Percentiles rank a stretch among this genome's conserved stretches.
Evolutionary conservation across 2,888 invertebrate genomes (phyloP).

Genomic region (Synanthedon tipuliformis): DNA sequence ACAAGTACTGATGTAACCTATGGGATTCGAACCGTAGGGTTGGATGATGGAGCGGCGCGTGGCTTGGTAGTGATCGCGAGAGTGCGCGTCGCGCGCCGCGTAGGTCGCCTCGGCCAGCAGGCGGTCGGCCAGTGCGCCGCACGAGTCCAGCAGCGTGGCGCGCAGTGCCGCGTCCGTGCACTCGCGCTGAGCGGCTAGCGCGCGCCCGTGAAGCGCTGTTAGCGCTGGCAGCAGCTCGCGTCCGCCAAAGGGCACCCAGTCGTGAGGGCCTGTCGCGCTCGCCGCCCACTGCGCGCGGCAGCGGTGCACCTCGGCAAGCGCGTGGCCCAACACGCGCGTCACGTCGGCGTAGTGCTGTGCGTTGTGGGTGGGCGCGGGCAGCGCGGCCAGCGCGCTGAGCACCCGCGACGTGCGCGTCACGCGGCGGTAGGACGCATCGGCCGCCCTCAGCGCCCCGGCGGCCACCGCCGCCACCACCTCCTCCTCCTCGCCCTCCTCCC

Average conservation of each 20-base stretch:
- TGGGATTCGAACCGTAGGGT: conserved; percentile 68
- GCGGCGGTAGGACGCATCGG: conserved; percentile 50
- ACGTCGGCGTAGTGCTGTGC: conserved; percentile 11
- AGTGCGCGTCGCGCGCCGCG: conserved; percentile 12
- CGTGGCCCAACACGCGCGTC: conserved; percentile 11
- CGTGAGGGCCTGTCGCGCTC: conserved; percentile 8
- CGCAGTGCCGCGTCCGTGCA: conserved; percentile 68
- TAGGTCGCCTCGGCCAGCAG: conserved; percentile 26
- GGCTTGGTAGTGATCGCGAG: conserved; percentile 68
- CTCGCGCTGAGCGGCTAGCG: conserved; percentile 41
- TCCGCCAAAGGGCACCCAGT: conserved; percentile 9
- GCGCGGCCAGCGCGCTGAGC: conserved; percentile 26
- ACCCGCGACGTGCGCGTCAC: conserved; percentile 30
- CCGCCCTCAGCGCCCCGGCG: conserved; percentile 36
- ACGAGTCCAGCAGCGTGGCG: conserved; percentile 40
- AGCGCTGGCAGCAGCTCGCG: conserved; percentile 29
- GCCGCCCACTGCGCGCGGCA: conserved; percentile 71
- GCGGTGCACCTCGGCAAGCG: conserved; percentile 74
- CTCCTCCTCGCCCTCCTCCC: conserved; percentile 22
- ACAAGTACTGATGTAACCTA: no score
- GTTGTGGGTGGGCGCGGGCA: conserved; percentile 4
- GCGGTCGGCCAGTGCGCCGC: conserved; percentile 36
- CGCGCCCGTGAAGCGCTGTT: conserved; percentile 22
- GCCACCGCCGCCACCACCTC: conserved; percentile 29
- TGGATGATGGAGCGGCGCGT: conserved; percentile 75